Evolutionary conservation across 2,113 vertebrate species (phyloP).

Genomic region (Engystomops pustulosus): DNA sequence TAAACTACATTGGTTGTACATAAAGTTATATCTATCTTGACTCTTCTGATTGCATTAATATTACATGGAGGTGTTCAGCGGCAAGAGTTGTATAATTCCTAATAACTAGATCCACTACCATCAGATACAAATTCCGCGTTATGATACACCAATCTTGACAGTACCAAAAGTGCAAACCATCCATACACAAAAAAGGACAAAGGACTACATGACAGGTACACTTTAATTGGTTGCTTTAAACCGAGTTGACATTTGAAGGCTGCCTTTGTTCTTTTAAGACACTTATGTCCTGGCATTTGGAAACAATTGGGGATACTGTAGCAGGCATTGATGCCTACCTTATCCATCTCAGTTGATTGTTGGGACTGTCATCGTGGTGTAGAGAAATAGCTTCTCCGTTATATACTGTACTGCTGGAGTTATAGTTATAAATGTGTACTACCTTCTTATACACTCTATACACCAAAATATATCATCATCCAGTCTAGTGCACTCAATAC

Average conservation of each 20-base stretch:
- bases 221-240: conserved; percentile 19
- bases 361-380: background rate
- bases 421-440: background rate
- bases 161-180: background rate
- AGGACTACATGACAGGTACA: conserved; percentile 8
- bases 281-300: conserved; percentile 12
- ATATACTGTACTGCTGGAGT: background rate
- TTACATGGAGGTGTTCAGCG: background rate
- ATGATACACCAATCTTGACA: background rate
- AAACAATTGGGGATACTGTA: conserved; percentile 11
- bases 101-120: background rate
- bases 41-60: background rate
- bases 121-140: background rate
- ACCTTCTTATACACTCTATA: background rate
- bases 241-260: conserved; percentile 13
- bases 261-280: conserved; percentile 4
- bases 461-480: no score
- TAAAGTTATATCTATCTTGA: background rate
- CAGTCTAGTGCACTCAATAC: no score
- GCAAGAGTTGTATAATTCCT: background rate
- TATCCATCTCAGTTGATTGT: background rate
- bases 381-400: background rate
- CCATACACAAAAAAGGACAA: conserved; percentile 1
- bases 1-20: background rate
- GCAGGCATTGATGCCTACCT: background rate